Conservation (phyloP, 2,797 vertebrate genomes). For the Triplophysa yarkandensis region DNA sequence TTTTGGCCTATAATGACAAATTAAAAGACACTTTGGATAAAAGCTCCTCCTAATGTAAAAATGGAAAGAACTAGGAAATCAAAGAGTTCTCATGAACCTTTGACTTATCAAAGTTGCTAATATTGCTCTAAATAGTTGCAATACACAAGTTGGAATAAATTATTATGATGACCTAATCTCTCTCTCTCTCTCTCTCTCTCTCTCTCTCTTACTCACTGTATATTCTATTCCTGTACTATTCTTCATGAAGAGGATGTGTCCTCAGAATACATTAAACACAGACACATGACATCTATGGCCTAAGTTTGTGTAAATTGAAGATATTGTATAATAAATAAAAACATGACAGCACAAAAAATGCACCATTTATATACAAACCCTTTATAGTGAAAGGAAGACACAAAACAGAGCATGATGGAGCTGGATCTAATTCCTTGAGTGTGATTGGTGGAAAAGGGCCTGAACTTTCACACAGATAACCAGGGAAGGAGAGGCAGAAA, state of each 20-base stretch:
- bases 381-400: not conserved
- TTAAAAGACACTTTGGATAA: too few relatives aligned
- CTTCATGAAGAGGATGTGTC: not conserved
- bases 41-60: too few relatives aligned
- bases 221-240: too few relatives aligned
- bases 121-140: too few relatives aligned
- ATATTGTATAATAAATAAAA: not conserved
- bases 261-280: slow-evolving; percentile 26
- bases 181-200: too few relatives aligned
- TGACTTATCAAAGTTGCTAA: too few relatives aligned
- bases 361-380: not conserved
- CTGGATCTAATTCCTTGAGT: slow-evolving; percentile 65
- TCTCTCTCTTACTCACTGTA: too few relatives aligned
- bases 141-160: too few relatives aligned
- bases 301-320: not conserved
- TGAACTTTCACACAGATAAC: slow-evolving; percentile 82
- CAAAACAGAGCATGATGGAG: slow-evolving; percentile 40
- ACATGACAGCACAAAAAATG: not conserved
- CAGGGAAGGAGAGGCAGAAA: slow-evolving; percentile 41
- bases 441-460: slow-evolving; percentile 67
- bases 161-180: too few relatives aligned
- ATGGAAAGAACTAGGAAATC: too few relatives aligned
- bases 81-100: too few relatives aligned
- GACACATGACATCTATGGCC: not conserved
- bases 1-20: too few relatives aligned